Evolutionary conservation across 2,888 invertebrate genomes (phyloP), one percentile per base, ranked within the genome.

Genomic region (Cybosia mesomella): DNA sequence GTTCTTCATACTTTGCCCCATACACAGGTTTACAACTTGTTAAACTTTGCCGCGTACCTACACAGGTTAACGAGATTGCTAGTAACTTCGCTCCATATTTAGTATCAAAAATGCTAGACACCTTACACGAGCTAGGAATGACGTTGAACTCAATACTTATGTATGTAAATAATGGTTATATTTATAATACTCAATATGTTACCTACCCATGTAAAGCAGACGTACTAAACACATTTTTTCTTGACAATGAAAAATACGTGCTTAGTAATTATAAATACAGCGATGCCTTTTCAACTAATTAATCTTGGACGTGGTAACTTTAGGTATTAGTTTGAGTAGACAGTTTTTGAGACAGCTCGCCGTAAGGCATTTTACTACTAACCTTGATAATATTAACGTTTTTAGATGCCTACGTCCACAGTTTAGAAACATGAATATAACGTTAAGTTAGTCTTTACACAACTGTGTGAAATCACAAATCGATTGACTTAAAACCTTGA

Each of bases 401-500:
- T 78, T 63, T 69, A 61, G 64, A 64, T 53, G 54, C 67, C 63
- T 34, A 69, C 65, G 66, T 57, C 53, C n/a, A 62, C 28, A 75
- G 64, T 73, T 74, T 69, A 62, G 64, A 69, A 63, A 77, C 68
- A 70, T 73, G 63, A 59, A 60, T 67, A 63, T 67, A 71, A 66
- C 67, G 57, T 57, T 73, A 66, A 73, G 59, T 66, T 13, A 60
- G 43, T 81, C 69, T 83, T 81, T 79, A 81, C 74, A 81, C 82
- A 81, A 74, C 71, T 80, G 79, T 72, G 68, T 75, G 58, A 72
- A 80, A 83, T 73, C 63, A 72, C 60, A 58, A 77, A 75, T 76
- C 75, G 82, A 80, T 71, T 73, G 66, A 68, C 57, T 64, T 58
- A 58, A 76, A 78, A 62, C 80, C 82, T 82, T 82, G 76, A 36